Evolutionary conservation across 2,113 vertebrate species (phyloP).

Genomic region (Pogona vitticeps): DNA sequence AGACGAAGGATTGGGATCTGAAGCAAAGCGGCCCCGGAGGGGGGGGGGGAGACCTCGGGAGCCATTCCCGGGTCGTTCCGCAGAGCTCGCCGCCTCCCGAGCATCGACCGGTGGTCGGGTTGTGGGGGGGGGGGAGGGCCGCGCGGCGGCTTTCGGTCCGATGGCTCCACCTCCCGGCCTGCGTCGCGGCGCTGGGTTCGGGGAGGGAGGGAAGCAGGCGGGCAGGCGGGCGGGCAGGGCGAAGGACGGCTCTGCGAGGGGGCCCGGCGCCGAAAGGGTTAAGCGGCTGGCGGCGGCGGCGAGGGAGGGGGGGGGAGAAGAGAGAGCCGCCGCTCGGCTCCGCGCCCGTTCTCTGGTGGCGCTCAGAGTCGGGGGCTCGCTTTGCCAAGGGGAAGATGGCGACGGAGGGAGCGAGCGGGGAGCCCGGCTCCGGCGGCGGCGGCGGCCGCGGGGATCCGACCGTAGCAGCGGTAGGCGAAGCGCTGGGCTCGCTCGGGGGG

Average conservation of each 20-base stretch:
- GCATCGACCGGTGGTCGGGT: no score
- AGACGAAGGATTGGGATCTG: no score
- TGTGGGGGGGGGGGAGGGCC: no score
- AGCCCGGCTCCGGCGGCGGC: conserved; percentile 61
- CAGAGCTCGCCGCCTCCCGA: no score
- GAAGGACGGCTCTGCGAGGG: not conserved
- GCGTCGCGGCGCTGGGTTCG: not conserved
- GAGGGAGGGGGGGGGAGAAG: no score
- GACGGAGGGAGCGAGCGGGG: conserved; percentile 75
- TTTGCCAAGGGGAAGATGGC: conserved; percentile 76
- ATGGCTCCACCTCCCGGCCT: conserved; percentile 25
- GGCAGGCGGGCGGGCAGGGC: not conserved
- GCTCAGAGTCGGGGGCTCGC: conserved; percentile 69
- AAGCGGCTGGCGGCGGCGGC: conserved; percentile 51
- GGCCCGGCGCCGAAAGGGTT: conserved; percentile 57
- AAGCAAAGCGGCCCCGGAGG: no score
- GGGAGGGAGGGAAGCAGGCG: conserved; percentile 33
- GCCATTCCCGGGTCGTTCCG: no score
- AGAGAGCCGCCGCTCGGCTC: conserved; percentile 45
- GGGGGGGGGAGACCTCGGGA: no score
- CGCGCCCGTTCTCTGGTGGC: conserved; percentile 32
- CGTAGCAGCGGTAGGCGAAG: conserved; percentile 63
- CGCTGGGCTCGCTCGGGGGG: not conserved
- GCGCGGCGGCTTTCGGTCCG: not conserved
- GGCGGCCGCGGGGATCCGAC: conserved; percentile 54